Conservation (phyloP, 2,797 vertebrate genomes). For the Toxotes lorentzi region DNA sequence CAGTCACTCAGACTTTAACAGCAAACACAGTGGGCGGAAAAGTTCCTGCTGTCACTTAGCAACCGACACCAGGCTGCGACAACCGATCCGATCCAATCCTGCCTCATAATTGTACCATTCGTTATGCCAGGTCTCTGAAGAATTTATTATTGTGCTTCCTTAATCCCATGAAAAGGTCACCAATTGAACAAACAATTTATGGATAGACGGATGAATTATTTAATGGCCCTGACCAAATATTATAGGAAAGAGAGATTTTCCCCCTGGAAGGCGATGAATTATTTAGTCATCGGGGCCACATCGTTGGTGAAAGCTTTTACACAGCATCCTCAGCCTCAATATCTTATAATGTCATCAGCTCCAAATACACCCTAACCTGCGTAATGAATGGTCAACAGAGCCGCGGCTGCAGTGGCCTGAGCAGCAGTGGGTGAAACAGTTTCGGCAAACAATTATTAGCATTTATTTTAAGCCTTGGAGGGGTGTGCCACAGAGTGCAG, state of each 20-base stretch:
- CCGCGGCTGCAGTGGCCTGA: constrained; percentile 20
- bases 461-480: constrained; percentile 53
- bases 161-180: constrained; percentile 81
- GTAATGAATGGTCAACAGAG: constrained; percentile 69
- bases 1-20: constrained; percentile 71
- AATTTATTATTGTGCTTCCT: constrained; percentile 79
- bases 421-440: constrained; percentile 34
- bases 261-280: constrained; percentile 74
- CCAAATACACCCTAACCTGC: constrained; percentile 58
- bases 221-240: constrained; percentile 77
- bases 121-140: constrained; percentile 78
- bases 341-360: constrained; percentile 73
- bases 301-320: constrained; percentile 77
- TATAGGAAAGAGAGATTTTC: constrained; percentile 63
- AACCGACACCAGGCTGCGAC: constrained; percentile 77
- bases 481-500: background rate
- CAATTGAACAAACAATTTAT: constrained; percentile 82
- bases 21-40: constrained; percentile 80
- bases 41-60: constrained; percentile 85
- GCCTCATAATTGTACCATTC: constrained; percentile 76
- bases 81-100: constrained; percentile 71
- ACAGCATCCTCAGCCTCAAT: constrained; percentile 70
- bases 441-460: constrained; percentile 56
- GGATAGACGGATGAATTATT: constrained; percentile 78
- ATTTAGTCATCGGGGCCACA: constrained; percentile 74